Conservation (phyloP, 2,113 vertebrate species). For the Tupaia tana region DNA sequence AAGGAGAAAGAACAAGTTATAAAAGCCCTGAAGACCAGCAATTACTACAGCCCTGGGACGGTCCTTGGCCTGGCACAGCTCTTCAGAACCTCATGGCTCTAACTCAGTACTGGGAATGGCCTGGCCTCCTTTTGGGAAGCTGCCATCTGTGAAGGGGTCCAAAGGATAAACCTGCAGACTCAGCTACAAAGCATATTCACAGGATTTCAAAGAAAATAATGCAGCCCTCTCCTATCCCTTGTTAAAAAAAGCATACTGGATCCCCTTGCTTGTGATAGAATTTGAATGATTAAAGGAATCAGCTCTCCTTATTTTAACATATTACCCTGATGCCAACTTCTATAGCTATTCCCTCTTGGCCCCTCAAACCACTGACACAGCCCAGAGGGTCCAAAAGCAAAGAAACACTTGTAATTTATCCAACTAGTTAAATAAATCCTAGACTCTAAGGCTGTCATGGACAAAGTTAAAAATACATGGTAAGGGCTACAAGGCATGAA, state of each 20-base stretch:
- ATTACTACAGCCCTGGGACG: background rate
- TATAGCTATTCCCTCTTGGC: background rate
- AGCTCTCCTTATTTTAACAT: constrained; percentile 21
- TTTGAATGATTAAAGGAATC: constrained; percentile 18
- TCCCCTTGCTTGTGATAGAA: background rate
- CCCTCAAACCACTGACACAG: background rate
- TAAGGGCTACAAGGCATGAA: background rate
- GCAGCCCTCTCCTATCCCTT: background rate
- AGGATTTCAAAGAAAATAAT: background rate
- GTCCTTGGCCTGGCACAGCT: background rate
- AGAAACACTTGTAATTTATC: background rate
- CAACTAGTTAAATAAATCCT: constrained; percentile 17
- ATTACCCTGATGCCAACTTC: background rate
- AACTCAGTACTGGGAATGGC: background rate
- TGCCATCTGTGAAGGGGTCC: background rate
- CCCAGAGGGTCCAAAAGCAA: background rate
- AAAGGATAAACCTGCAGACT: background rate
- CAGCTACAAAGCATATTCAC: background rate
- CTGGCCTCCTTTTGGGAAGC: background rate
- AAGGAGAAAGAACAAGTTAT: background rate
- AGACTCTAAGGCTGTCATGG: background rate
- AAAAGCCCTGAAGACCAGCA: background rate
- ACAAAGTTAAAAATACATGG: constrained; percentile 20
- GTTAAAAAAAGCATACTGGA: background rate
- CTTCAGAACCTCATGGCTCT: background rate